Evolutionary conservation across 2,113 vertebrate genomes (phyloP).

Genomic region (Albula goreensis): DNA sequence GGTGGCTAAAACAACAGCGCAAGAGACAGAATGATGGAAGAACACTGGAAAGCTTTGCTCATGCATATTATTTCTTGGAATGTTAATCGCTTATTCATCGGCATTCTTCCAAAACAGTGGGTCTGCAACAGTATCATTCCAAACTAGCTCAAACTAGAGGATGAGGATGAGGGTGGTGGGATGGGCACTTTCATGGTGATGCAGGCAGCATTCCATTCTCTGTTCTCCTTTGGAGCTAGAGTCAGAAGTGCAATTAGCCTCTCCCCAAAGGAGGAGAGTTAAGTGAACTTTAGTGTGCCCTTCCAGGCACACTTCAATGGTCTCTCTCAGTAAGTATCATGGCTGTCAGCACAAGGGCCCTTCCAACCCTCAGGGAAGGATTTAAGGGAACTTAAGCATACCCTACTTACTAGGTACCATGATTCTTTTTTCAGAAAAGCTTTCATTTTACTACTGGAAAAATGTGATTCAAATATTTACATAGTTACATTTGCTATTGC

Average conservation of each 20-base stretch:
- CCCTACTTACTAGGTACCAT: too few species aligned
- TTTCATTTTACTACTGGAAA: too few species aligned
- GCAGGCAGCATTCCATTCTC: background rate
- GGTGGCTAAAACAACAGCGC: background rate
- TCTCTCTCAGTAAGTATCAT: background rate
- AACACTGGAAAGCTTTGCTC: background rate
- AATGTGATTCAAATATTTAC: too few species aligned
- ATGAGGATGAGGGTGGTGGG: background rate
- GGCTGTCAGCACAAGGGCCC: background rate
- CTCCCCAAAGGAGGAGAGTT: background rate
- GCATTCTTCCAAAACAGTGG: background rate
- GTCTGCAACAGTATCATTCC: background rate
- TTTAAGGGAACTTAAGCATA: too few species aligned
- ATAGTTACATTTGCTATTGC: too few species aligned
- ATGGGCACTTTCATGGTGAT: background rate
- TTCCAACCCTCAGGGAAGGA: background rate
- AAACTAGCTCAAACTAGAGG: background rate
- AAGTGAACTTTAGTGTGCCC: background rate
- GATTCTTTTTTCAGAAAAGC: too few species aligned
- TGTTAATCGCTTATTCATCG: background rate
- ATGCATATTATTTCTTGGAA: background rate
- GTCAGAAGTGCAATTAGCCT: background rate
- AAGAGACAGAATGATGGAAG: conserved; percentile 1
- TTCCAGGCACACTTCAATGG: background rate
- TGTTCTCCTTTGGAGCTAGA: background rate